phyloP scores from a whole-genome alignment of 2,888 invertebrate species.

The Cosmopolites sordidus region DNA sequence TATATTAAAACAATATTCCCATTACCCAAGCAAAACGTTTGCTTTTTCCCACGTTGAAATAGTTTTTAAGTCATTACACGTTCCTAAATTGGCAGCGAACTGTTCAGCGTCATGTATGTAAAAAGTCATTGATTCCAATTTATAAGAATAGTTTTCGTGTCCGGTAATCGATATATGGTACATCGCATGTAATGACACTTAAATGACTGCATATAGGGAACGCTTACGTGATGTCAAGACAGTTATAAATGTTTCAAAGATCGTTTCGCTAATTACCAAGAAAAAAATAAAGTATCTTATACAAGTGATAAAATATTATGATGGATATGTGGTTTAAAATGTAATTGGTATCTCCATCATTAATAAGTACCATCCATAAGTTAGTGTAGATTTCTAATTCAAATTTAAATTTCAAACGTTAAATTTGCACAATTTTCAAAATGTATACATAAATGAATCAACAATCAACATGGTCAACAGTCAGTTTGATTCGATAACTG shows the following conservation, averaged over 20 bases:
- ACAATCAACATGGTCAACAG: no score
- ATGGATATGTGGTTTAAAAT: no score
- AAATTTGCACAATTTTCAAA: no score
- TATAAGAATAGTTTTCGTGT: conserved; percentile 6
- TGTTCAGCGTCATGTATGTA: neutral
- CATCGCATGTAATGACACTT: neutral
- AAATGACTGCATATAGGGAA: neutral
- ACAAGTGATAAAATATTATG: no score
- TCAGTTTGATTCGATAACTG: no score
- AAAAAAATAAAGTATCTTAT: neutral
- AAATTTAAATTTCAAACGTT: no score
- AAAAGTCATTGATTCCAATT: neutral
- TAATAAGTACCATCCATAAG: no score
- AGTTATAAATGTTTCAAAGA: neutral
- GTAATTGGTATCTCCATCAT: no score
- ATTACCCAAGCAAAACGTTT: neutral
- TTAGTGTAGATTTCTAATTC: no score
- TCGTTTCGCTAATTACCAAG: neutral
- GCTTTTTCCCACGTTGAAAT: neutral
- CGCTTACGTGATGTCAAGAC: neutral
- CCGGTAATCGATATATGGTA: conserved; percentile 4
- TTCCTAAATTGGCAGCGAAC: neutral
- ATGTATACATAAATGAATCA: no score
- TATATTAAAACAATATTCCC: no score
- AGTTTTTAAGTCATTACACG: neutral